Base-by-base conservation (phyloP, 2,888 invertebrate species). In the Apeira syringaria region DNA sequence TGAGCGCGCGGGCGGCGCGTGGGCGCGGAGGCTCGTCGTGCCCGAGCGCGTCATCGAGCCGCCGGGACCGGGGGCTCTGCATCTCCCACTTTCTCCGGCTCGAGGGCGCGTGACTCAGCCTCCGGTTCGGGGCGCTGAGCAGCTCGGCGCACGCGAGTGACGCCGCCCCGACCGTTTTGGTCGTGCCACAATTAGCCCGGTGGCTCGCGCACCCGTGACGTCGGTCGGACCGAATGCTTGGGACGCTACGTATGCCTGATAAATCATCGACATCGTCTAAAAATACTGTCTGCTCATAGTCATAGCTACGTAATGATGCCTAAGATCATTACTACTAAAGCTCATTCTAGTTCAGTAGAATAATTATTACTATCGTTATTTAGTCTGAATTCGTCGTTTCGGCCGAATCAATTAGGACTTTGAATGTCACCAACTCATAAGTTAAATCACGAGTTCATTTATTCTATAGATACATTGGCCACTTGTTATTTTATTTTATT, bases 21-120 rank as follows among this genome's bases (percentile, higher is more conserved):
- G 83, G 85, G 85, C 75, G 80, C 71, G 80, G 79, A 80, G 80
- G 80, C 80, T 85, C 84, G 85, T 59, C 81, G 77, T 61, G 64
- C 2, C 63, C 55, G 60, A 58, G 58, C 61, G 61, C 65, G 59
- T 64, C 66, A 63, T 63, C 63, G 57, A 20, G 20, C 20, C 5
- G 2, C 20, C 56, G 59, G 47, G 36, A 47, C 59, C 50, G 43
- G 56, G 37, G 40, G 31, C 53, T 51, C 57, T 58, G 55, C 68
- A 55, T 62, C 64, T 62, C 57, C 53, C 53, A 64, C 71, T 72
- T 70, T 72, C 71, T 63, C 64, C 50, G 50, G 36, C 61, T 70
- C 86, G 87, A 87, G 20, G 7, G 2, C 7, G 7, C 20, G 20
- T 20, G 20, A 20, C 65, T 87, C 87, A 88, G 59, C 68, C 63